These are phyloP conservation scores for Anguilla marmorata DNA, from an alignment of 2,797 vertebrate genomes.

Conservation along the genomic window DNA sequence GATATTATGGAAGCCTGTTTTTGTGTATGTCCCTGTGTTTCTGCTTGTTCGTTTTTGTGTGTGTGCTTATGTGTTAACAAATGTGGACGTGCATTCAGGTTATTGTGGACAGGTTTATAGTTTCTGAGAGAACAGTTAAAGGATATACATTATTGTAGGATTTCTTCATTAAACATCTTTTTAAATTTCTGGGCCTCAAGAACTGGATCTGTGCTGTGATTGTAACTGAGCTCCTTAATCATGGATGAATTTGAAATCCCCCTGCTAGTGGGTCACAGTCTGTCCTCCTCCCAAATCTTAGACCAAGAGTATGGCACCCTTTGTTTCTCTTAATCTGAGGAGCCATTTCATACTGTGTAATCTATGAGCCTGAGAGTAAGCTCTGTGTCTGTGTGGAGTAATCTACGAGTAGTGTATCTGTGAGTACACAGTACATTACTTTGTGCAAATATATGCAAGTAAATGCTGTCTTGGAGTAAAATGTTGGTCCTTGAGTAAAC, in stretches of 20 bases:
- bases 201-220: conserved; percentile 66
- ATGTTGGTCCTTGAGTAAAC: neutral
- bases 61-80: conserved; percentile 22
- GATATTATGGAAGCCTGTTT: neutral
- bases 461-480: neutral
- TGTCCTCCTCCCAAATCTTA: neutral
- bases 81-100: neutral
- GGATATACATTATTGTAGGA: neutral
- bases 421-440: neutral
- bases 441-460: neutral
- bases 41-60: conserved; percentile 35
- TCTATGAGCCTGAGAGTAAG: neutral
- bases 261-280: neutral
- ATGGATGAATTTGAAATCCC: neutral
- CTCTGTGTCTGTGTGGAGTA: neutral
- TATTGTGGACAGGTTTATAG: neutral
- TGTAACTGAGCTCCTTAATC: neutral
- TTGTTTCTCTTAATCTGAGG: neutral
- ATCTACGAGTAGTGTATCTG: neutral
- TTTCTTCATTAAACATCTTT: conserved; percentile 48
- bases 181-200: conserved; percentile 52
- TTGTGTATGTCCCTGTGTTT: neutral
- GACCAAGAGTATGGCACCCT: neutral
- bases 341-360: neutral
- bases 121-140: neutral